Base-by-base conservation (phyloP, 2,113 vertebrate genomes). In the Oriolus oriolus region DNA sequence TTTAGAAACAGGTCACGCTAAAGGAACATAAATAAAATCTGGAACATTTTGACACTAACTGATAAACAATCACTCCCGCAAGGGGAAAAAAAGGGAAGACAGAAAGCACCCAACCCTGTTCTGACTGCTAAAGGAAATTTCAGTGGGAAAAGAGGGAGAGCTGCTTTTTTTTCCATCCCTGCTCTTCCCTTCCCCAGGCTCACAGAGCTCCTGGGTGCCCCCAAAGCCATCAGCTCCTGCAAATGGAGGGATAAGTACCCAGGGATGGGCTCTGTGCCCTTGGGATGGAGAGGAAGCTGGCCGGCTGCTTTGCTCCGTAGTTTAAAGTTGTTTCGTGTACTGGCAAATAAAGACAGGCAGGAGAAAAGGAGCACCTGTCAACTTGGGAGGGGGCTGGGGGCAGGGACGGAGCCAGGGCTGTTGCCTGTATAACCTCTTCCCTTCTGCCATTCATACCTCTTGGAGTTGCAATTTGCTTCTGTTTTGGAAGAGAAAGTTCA, bases 11-110 rank as follows among this genome's bases (percentile, higher is more conserved):
- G 70, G 76, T 89, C 87, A 90, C 0, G 1, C 41, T 45, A 61
- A 52, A 79, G 24, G 45, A 82, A 82, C 47, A 60, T 39, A 79
- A 94, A 92, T 63, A 75, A 85, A 88, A 91, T 49, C 42, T 74
- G 60, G 69, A 74, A 89, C n/a, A 57, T 84, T 90, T 57, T 63
- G 68, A 76, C 60, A 69, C 39, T 2, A 52, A 70, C 33, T 71
- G 33, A 70, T 42, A 77, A 84, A 86, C 80, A 81, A 49, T 52
- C 52, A 47, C n/a, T 89, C 19, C 17, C 7, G 7, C 18, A 50
- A 76, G 42, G 16, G 27, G 3, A 7, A 45, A 33, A 18, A 69
- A 49, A 59, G 1, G 31, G 13, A 87, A 89, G 47, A 20, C 13
- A 42, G 52, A 27, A 66, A 84, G 56, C 35, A 63, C 6, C 4